phyloP scores from a whole-genome alignment of 1,140 invertebrate species.

The Pteromalus puparum region DNA sequence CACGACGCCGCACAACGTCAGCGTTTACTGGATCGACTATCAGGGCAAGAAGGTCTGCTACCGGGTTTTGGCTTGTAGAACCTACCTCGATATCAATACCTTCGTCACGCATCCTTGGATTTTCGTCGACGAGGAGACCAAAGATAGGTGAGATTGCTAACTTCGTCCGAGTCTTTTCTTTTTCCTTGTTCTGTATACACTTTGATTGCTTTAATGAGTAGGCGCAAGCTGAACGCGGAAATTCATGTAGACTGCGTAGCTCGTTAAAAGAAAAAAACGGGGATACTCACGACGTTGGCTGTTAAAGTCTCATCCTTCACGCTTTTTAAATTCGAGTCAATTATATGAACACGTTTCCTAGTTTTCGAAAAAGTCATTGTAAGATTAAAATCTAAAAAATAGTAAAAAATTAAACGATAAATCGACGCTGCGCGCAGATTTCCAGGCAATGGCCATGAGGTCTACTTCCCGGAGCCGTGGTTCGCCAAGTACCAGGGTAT shows the following conservation, averaged over 20 bases:
- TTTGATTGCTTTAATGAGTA: background rate
- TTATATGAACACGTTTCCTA: background rate
- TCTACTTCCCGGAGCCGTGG: constrained; percentile 68
- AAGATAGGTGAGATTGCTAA: constrained; percentile 73
- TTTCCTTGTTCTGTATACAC: background rate
- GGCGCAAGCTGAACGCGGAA: background rate
- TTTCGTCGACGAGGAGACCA: constrained; percentile 79
- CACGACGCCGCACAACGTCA: constrained; percentile 77
- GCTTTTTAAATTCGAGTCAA: background rate
- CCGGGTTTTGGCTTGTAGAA: constrained; percentile 73
- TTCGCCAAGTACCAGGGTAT: constrained; percentile 52
- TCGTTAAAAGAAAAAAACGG: background rate
- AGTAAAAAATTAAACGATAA: background rate
- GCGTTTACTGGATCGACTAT: constrained; percentile 86
- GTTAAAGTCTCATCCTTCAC: background rate
- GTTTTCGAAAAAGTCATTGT: no score
- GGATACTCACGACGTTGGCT: background rate
- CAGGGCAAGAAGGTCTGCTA: constrained; percentile 78
- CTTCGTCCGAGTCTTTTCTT: constrained; percentile 4
- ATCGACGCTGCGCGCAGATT: constrained; percentile 60
- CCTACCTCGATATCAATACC: constrained; percentile 81
- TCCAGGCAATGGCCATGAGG: constrained; percentile 62
- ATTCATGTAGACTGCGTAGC: background rate
- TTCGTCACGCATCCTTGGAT: constrained; percentile 86
- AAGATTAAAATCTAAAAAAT: no score